Evolutionary conservation across 1,140 invertebrate species (phyloP).

Genomic region (Zaprionus capensis): DNA sequence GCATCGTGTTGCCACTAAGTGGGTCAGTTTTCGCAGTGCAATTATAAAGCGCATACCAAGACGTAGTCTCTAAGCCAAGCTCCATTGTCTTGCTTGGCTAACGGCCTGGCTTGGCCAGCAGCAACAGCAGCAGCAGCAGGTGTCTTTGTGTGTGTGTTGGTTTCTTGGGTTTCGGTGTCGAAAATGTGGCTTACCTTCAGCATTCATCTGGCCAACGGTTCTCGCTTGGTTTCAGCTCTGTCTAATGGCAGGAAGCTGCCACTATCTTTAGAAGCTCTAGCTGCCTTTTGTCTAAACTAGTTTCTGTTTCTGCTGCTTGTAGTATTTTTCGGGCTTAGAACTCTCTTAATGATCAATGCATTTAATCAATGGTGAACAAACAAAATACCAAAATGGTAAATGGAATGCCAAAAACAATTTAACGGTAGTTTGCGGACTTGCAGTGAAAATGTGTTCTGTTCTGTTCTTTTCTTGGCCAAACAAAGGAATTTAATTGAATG

Average conservation of each 20-base stretch:
- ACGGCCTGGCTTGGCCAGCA: slow-evolving; percentile 43
- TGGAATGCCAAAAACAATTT: slow-evolving; percentile 67
- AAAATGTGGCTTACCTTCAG: slow-evolving; percentile 80
- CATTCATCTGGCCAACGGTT: slow-evolving; percentile 46
- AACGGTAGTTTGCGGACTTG: slow-evolving; percentile 57
- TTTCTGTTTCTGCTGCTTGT: slow-evolving; percentile 22
- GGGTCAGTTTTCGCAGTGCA: slow-evolving; percentile 68
- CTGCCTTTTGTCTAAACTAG: slow-evolving; percentile 73
- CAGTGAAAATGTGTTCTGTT: slow-evolving; percentile 52
- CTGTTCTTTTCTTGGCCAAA: slow-evolving; percentile 24
- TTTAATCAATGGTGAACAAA: slow-evolving; percentile 63
- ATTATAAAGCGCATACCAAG: slow-evolving; percentile 74
- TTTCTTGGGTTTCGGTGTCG: slow-evolving; percentile 43
- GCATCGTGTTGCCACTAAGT: slow-evolving; percentile 50
- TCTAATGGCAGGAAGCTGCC: slow-evolving; percentile 60
- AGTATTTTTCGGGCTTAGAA: slow-evolving; percentile 36
- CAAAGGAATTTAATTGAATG: slow-evolving; percentile 43
- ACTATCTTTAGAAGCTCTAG: slow-evolving; percentile 27
- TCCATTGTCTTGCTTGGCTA: slow-evolving; percentile 62
- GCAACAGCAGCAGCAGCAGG: slow-evolving; percentile 48
- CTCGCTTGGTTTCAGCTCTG: slow-evolving; percentile 1
- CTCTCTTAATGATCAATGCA: slow-evolving; percentile 71
- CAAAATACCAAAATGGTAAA: slow-evolving; percentile 44
- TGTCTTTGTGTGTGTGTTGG: slow-evolving; percentile 57
- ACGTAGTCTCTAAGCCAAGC: slow-evolving; percentile 23